Conservation (phyloP, 2,797 vertebrate genomes). For the Syngnathus acus region DNA sequence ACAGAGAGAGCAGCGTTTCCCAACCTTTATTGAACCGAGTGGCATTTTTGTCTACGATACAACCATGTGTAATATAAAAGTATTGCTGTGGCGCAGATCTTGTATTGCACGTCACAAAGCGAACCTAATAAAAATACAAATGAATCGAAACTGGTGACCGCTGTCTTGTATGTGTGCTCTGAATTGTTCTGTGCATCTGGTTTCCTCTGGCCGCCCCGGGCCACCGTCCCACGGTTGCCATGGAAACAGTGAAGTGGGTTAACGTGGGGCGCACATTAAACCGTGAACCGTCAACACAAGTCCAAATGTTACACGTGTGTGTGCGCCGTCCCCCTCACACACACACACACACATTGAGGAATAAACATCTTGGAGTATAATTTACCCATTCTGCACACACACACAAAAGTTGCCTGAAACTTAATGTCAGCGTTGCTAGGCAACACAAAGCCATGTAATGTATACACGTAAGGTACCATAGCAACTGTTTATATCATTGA, state of each 20-base stretch:
- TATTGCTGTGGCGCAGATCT: too few relatives aligned
- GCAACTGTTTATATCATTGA: background rate
- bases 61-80: too few relatives aligned
- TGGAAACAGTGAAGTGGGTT: constrained; percentile 63
- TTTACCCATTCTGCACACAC: background rate
- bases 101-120: too few relatives aligned
- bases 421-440: constrained; percentile 56
- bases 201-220: constrained; percentile 39
- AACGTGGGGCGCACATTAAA: constrained; percentile 44
- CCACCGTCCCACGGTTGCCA: constrained; percentile 57
- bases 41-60: too few relatives aligned
- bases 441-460: constrained; percentile 45
- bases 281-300: constrained; percentile 39
- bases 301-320: constrained; percentile 29
- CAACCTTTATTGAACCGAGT: too few relatives aligned
- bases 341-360: constrained; percentile 6
- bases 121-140: too few relatives aligned
- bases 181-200: constrained; percentile 41
- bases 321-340: background rate
- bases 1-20: too few relatives aligned
- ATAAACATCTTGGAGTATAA: constrained; percentile 19
- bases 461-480: background rate
- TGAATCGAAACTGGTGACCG: background rate
- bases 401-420: constrained; percentile 43
- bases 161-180: background rate